phyloP scores from a whole-genome alignment of 2,113 vertebrate species.

The Coturnix japonica region DNA sequence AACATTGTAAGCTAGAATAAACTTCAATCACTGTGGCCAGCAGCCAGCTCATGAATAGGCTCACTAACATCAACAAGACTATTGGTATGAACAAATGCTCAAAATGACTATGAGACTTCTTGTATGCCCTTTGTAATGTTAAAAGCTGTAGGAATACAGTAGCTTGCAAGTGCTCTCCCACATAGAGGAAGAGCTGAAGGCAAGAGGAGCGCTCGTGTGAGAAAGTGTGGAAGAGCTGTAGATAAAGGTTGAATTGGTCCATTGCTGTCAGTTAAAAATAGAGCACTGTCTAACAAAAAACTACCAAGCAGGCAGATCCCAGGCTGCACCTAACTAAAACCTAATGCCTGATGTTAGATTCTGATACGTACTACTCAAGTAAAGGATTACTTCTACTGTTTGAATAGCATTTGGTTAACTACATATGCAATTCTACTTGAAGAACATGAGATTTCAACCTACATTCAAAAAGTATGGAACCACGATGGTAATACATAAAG shows the following conservation, averaged over 20 bases:
- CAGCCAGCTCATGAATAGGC: conserved; percentile 66
- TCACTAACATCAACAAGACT: conserved; percentile 68
- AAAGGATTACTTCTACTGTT: neutral
- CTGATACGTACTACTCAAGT: neutral
- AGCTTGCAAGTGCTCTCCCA: conserved; percentile 44
- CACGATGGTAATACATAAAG: neutral
- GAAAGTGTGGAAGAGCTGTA: neutral
- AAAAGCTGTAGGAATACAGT: conserved; percentile 5
- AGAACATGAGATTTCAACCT: neutral
- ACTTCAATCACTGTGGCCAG: conserved; percentile 53
- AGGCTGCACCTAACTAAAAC: neutral
- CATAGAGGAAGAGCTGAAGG: conserved; percentile 13
- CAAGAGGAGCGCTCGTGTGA: conserved; percentile 27
- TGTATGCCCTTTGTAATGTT: conserved; percentile 69
- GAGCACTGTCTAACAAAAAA: neutral
- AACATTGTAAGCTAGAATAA: conserved; percentile 1
- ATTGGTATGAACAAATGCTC: conserved; percentile 67
- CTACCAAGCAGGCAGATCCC: neutral
- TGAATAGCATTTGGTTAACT: neutral
- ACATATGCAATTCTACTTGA: neutral
- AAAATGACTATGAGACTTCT: conserved; percentile 59
- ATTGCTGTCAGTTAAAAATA: neutral
- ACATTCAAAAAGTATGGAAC: neutral
- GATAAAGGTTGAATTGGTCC: neutral
- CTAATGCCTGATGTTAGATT: neutral